Evolutionary conservation across 1,140 invertebrate genomes (phyloP), one percentile per base, ranked within the genome.

Genomic region (Drosophila varians): DNA sequence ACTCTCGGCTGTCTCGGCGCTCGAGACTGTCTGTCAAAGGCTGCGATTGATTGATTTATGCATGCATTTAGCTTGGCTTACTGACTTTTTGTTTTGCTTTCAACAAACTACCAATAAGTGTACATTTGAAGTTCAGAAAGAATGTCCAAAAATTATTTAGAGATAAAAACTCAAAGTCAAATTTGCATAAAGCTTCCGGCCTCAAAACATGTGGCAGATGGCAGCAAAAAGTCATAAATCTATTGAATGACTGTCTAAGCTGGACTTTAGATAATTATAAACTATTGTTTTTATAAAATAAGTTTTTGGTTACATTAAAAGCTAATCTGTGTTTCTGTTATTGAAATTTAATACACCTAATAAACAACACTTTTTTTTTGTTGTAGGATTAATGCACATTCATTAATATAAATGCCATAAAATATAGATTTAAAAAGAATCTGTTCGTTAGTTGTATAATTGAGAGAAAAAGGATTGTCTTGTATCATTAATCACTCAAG

Each of bases 21-120:
- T 65, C 46, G 60, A 53, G 78, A 83, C 78, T 83, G 70, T 31
- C 78, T 83, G 78, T 78, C 78, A 66, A 74, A 71, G 83, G 54
- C n/a, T 70, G 51, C 52, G 43, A 83, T 78, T 83, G 78, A 82
- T 82, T 82, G 78, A 82, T 82, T 82, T 82, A 82, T 82, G 78
- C 46, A 77, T 77, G 55, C 61, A 78, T 83, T 83, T 55, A 68
- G 56, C 62, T 60, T 49, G 66, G 54, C 56, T 83, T 77, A 74
- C 46, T 69, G 60, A 52, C 40, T 12, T 66, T 66, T 73, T 48
- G 25, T 25, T 73, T 54, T 64, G 43, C 48, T 48, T 53, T 62
- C 36, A 62, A 51, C 79, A 66, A 57, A 71, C 77, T 58, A 73
- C 11, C 42, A 46, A 55, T 57, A 56, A 51, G 60, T 47, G 43